A percentile compares a stretch with the other conserved stretches of the same genome.
Conservation (phyloP, 92 coral and sea anemone species). For the Epizoanthus stellaris region DNA sequence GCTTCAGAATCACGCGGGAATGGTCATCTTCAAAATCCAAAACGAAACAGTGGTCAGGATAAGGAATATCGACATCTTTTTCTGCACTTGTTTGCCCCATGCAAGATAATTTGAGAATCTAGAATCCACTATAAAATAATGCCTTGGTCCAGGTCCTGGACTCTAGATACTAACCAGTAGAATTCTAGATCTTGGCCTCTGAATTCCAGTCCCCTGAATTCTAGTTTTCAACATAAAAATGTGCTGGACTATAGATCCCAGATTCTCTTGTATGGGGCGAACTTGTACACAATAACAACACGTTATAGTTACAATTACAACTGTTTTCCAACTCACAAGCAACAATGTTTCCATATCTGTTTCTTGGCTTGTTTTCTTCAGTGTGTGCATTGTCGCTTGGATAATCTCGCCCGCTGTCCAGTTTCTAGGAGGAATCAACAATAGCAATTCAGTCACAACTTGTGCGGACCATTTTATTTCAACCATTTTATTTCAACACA, state of each 20-base stretch:
- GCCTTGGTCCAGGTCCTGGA: too few species aligned
- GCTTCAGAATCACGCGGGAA: constrained; percentile 82
- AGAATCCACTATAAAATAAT: too few species aligned
- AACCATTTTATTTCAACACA: neutral
- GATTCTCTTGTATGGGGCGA: too few species aligned
- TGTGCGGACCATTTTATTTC: too few species aligned
- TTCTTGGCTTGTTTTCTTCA: constrained; percentile 85
- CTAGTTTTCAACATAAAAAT: too few species aligned
- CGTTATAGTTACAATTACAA: neutral
- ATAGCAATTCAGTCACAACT: neutral
- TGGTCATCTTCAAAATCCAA: constrained; percentile 77
- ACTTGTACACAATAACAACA: neutral
- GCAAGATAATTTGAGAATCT: too few species aligned
- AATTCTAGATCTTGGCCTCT: too few species aligned
- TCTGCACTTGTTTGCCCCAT: neutral
- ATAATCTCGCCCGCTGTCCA: constrained; percentile 91
- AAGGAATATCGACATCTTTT: neutral
- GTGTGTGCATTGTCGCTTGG: constrained; percentile 71
- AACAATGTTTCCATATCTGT: constrained; percentile 97
- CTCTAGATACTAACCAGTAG: too few species aligned
- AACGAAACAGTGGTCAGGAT: neutral
- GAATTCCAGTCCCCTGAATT: too few species aligned
- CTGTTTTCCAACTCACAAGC: constrained; percentile 77
- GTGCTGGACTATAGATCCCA: too few species aligned
- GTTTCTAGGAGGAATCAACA: constrained; percentile 66